Evolutionary conservation across 2,797 vertebrate species (phyloP).

Genomic region (Anabas testudineus): DNA sequence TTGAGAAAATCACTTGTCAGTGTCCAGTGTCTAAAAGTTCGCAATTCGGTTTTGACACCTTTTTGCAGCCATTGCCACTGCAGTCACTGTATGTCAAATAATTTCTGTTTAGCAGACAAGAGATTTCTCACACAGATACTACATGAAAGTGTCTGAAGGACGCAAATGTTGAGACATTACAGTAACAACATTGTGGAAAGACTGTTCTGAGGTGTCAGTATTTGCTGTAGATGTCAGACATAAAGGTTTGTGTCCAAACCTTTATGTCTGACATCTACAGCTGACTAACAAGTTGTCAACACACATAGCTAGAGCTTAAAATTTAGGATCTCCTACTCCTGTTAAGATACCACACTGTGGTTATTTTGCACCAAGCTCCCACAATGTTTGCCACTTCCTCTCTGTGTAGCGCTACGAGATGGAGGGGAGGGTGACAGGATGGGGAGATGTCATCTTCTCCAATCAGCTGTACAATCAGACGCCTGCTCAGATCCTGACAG

Average conservation of each 20-base stretch:
- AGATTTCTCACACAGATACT: neutral
- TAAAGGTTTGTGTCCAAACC: constrained; percentile 27
- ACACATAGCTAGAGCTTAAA: constrained; percentile 14
- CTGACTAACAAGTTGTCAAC: constrained; percentile 34
- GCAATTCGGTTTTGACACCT: no score
- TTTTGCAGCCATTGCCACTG: neutral
- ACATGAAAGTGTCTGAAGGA: neutral
- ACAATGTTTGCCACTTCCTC: constrained; percentile 3
- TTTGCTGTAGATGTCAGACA: neutral
- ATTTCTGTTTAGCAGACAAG: no score
- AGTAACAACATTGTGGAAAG: neutral
- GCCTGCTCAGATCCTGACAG: constrained; percentile 76
- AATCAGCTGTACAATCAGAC: constrained; percentile 82
- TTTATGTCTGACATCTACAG: no score
- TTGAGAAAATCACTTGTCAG: no score
- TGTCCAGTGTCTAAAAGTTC: no score
- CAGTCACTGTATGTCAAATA: no score
- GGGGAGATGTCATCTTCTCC: constrained; percentile 59
- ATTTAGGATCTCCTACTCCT: constrained; percentile 18
- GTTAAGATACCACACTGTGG: neutral
- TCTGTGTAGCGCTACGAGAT: constrained; percentile 6
- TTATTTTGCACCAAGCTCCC: constrained; percentile 12
- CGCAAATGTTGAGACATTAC: neutral
- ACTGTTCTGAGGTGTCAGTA: neutral
- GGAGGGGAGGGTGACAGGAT: constrained; percentile 10